These are phyloP conservation scores for Trichonephila clavipes DNA, from an alignment of 1,140 invertebrate species.

Conservation along the genomic window DNA sequence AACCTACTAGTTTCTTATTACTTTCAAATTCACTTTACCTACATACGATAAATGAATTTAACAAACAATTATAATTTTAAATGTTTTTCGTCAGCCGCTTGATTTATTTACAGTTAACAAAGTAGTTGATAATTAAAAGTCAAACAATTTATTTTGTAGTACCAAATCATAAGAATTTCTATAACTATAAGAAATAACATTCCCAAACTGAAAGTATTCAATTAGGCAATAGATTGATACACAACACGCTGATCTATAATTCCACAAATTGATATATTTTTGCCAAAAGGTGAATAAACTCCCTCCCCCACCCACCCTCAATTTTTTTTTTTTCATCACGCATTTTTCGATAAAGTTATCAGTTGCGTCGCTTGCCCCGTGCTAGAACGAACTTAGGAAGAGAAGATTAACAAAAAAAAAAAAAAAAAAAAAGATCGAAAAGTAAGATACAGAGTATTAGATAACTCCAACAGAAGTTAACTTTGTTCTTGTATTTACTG, in stretches of 20 bases:
- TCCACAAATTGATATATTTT: constrained; percentile 37
- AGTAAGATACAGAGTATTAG: no score
- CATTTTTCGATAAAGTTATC: not conserved
- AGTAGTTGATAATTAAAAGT: not conserved
- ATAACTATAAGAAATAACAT: not conserved
- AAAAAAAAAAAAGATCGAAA: no score
- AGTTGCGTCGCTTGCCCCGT: no score
- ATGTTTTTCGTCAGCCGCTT: no score
- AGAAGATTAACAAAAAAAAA: no score
- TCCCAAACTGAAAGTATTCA: not conserved
- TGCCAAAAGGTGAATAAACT: constrained; percentile 66
- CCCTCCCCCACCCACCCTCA: not conserved
- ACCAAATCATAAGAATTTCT: not conserved
- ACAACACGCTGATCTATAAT: not conserved
- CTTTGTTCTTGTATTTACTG: no score
- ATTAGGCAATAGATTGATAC: not conserved
- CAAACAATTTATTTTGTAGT: not conserved
- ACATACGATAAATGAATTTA: no score
- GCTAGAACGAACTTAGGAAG: no score
- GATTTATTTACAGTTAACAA: not conserved
- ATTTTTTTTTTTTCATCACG: not conserved
- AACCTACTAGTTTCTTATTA: no score
- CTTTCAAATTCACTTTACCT: no score
- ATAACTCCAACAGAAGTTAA: no score
- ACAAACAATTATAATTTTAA: no score